phyloP scores from a whole-genome alignment of 1,140 invertebrate genomes.

The Cheumatopsyche charites region DNA sequence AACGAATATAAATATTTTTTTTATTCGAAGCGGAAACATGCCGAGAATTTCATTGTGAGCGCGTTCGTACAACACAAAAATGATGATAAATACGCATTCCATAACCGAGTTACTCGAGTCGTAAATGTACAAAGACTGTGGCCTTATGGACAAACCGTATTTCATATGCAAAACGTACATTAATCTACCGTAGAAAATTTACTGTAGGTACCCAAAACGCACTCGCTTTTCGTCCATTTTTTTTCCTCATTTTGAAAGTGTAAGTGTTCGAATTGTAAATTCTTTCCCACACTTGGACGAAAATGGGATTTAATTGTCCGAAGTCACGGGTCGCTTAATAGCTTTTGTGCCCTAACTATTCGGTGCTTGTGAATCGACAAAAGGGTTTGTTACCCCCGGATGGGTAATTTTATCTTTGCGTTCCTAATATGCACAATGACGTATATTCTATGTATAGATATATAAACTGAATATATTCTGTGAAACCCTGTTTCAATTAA shows the following conservation, averaged over 20 bases:
- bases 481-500: conserved; percentile 46
- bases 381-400: conserved; percentile 43
- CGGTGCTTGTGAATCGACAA: conserved; percentile 39
- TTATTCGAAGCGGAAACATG: conserved; percentile 21
- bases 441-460: background rate
- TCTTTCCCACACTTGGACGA: conserved; percentile 28
- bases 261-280: conserved; percentile 20
- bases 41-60: conserved; percentile 30
- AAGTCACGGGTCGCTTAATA: background rate
- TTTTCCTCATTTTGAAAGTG: background rate
- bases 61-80: background rate
- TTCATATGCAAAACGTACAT: conserved; percentile 6
- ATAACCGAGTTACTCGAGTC: conserved; percentile 26
- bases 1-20: conserved; percentile 15
- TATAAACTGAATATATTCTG: conserved; percentile 33
- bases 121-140: conserved; percentile 22
- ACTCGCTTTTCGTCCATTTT: background rate
- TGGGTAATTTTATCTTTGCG: conserved; percentile 42
- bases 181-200: conserved; percentile 17
- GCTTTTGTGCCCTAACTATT: conserved; percentile 7
- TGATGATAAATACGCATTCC: conserved; percentile 30
- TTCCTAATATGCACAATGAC: background rate
- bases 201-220: background rate
- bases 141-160: background rate
- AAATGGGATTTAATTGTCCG: conserved; percentile 36